Base-by-base conservation (phyloP, 2,888 invertebrate genomes). In the Phaonia tiefii region DNA sequence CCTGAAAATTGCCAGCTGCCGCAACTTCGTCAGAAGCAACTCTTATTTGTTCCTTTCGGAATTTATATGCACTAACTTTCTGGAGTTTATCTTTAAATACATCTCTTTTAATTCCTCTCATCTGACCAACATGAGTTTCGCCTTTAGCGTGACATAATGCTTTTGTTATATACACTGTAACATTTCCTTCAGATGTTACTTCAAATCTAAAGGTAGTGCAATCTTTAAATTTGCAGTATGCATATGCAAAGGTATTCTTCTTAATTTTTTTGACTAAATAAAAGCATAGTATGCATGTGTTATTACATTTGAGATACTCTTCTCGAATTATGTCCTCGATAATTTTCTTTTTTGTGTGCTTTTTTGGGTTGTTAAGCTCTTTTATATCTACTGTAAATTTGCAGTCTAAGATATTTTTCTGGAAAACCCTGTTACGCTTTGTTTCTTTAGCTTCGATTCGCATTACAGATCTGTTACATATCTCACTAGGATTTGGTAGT, bases 281-380 rank as follows among this genome's bases (percentile, higher is more conserved):
- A 4, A 69, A 69, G 11, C 22, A 54, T 54, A 69, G 37, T 8
- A 54, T 20, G 25, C 54, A 69, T 31, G 39, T 51, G 51, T 69
- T 69, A 5, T 69, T 69, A 39, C 17, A 10, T 20, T 69, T 39
- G 8, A 54, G 39, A 69, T 51, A 69, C n/a, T 39, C 51, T 69
- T 69, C 51, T 51, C 54, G 31, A 13, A 69, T 22, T 42, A 69
- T 1, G 13, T 54, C 39, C 17, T 54, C 51, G 2, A 69, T 4
- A 69, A 20, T 11, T 42, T 69, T 69, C 7, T 39, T 54, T 54
- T 20, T 2, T 22, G 7, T 5, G 31, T 5, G 8, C 8, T 31
- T 31, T 5, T 31, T 31, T 3, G 31, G 8, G 8, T 8, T 5
- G 3, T 31, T 31, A 31, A 31, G 4, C 31, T 3, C 8, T 3